Base-by-base conservation (phyloP, 1,140 invertebrate genomes). In the Rhagoletis pomonella region DNA sequence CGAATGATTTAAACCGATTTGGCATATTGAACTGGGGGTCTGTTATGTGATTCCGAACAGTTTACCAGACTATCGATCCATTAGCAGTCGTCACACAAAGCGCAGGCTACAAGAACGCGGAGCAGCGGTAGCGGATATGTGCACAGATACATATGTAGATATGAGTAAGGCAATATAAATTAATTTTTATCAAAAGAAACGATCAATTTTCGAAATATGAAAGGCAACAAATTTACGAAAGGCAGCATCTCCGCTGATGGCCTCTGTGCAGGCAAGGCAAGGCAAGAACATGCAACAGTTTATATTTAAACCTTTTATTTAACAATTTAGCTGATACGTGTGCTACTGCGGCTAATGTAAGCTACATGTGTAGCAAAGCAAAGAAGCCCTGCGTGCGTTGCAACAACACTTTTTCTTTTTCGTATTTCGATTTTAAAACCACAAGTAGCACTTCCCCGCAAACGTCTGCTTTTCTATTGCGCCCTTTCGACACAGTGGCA, bases 151-250 rank as follows among this genome's bases (percentile, higher is more conserved):
- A 29, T 29, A 29, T 29, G 29, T 29, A 29, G 29, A 29, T 29
- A 81, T 81, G 73, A 81, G 47, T 81, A 81, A n/a, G 73, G 47
- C 19, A 81, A 81, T 81, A 81, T 81, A 81, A 81, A 81, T 81
- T 81, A 81, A 55, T 81, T 81, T 81, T 81, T 81, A 81, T 81
- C 73, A 81, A 81, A 81, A 81, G 47, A 10, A 81, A 81, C 73
- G 73, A 81, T 81, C 73, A 81, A 55, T 81, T 81, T 81, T 81
- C 73, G 73, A 81, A 81, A 81, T 10, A 81, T 81, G 73, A 81
- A 81, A 81, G 47, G 47, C 73, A 81, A 58, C 73, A 58, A 81
- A 81, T 19, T 62, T 47, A 81, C n/a, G 29, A 29, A 29, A 81
- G 19, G 19, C 73, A 55, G 12, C 73, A 81, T 7, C 47, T 6